phyloP scores from a whole-genome alignment of 2,888 invertebrate species.

The Pemphredon lugubris region DNA sequence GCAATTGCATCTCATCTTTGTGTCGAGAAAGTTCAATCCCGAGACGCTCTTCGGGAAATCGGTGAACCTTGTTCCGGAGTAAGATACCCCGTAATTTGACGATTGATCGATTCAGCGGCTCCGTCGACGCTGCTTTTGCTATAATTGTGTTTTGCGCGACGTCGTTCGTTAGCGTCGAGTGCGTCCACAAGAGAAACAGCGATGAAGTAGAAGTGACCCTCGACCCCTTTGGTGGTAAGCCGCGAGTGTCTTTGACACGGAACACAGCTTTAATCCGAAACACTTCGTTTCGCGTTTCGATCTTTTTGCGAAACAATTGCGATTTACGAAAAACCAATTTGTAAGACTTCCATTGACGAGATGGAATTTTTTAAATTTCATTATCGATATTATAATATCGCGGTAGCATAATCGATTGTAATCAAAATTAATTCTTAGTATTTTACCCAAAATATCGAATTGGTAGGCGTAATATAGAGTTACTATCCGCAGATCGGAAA shows the following conservation, averaged over 20 bases:
- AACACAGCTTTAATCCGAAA: not conserved
- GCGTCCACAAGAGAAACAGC: conserved; percentile 1
- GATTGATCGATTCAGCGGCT: not conserved
- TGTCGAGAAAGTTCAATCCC: too few species aligned
- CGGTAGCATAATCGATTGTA: too few species aligned
- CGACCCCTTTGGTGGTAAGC: conserved; percentile 7
- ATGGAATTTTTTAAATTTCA: too few species aligned
- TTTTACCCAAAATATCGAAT: too few species aligned
- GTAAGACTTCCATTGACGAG: not conserved
- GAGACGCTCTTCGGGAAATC: too few species aligned
- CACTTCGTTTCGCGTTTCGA: not conserved
- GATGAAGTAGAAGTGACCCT: conserved; percentile 10
- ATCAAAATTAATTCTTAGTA: too few species aligned
- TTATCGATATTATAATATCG: too few species aligned
- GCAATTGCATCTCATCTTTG: too few species aligned
- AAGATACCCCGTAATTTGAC: not conserved
- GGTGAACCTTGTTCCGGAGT: too few species aligned
- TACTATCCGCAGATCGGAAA: too few species aligned
- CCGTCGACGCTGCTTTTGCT: not conserved
- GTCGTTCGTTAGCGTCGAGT: conserved; percentile 8
- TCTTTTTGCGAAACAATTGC: not conserved
- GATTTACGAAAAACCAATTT: not conserved
- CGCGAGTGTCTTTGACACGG: not conserved
- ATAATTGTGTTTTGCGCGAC: not conserved
- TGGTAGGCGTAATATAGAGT: too few species aligned